phyloP scores from a whole-genome alignment of 1,140 invertebrate species.

The Pinna nobilis region DNA sequence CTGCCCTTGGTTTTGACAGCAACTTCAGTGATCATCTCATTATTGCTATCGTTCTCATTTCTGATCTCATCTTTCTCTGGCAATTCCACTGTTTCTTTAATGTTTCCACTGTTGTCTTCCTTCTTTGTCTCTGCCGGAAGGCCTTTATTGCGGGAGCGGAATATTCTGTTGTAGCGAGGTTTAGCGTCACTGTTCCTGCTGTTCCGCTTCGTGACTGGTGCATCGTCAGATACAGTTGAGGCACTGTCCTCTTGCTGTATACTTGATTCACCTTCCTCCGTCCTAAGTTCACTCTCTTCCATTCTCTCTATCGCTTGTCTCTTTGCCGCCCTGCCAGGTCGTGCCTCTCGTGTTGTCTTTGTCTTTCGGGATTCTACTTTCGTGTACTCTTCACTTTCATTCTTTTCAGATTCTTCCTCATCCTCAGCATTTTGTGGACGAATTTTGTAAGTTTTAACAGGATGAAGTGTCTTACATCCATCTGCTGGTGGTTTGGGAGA shows the following conservation, averaged over 20 bases:
- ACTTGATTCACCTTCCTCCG: no score
- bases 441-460: conserved; percentile 37
- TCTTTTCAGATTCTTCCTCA: conserved; percentile 26
- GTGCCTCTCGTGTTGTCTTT: no score
- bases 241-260: no score
- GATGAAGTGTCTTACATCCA: conserved; percentile 12
- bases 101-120: background rate
- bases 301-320: no score
- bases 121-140: background rate
- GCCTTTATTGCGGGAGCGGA: conserved; percentile 18
- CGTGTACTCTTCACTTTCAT: no score
- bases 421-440: conserved; percentile 35
- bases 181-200: conserved; percentile 8
- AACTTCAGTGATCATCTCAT: no score
- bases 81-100: background rate
- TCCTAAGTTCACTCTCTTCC: no score
- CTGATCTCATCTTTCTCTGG: background rate
- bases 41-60: background rate
- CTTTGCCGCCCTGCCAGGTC: no score
- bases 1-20: background rate
- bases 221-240: no score
- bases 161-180: conserved; percentile 13
- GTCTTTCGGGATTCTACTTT: no score
- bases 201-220: no score
- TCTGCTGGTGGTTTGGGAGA: conserved; percentile 37